Percentiles rank a stretch among this genome's conserved stretches.
Evolutionary conservation across 1,140 invertebrate genomes (phyloP).

Genomic region (Condylostylus longicornis): DNA sequence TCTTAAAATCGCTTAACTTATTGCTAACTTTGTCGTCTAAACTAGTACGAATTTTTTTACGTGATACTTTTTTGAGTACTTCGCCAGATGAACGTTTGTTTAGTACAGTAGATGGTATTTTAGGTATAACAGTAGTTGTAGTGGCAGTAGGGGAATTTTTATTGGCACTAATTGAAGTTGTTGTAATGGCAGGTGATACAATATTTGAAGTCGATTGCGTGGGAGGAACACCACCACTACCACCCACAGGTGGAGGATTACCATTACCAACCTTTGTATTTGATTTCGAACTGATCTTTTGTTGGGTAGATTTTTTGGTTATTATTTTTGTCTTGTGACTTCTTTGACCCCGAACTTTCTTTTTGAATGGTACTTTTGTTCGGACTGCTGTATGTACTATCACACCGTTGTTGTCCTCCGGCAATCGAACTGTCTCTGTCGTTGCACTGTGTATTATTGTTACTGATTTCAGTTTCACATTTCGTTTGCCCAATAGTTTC

Average conservation of each 20-base stretch:
- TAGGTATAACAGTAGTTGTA: conserved; percentile 3
- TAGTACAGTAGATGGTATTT: neutral
- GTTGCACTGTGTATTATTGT: conserved; percentile 75
- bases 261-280: neutral
- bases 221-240: neutral
- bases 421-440: conserved; percentile 65
- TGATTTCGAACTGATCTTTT: neutral
- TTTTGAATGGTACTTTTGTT: conserved; percentile 58
- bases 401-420: conserved; percentile 53
- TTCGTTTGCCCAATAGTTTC: conserved; percentile 57
- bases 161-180: conserved; percentile 16
- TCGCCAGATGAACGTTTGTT: neutral
- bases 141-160: conserved; percentile 14
- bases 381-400: conserved; percentile 56
- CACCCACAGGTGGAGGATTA: neutral
- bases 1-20: conserved; percentile 32
- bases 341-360: conserved; percentile 51
- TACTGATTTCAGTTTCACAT: conserved; percentile 63
- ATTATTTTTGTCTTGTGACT: conserved; percentile 36
- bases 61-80: conserved; percentile 1
- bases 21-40: conserved; percentile 16
- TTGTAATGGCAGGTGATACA: conserved; percentile 12
- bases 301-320: conserved; percentile 7
- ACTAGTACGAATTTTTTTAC: conserved; percentile 11
- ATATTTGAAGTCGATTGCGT: no score